Base-by-base conservation (phyloP, 2,888 invertebrate genomes). In the Seira ritae region DNA sequence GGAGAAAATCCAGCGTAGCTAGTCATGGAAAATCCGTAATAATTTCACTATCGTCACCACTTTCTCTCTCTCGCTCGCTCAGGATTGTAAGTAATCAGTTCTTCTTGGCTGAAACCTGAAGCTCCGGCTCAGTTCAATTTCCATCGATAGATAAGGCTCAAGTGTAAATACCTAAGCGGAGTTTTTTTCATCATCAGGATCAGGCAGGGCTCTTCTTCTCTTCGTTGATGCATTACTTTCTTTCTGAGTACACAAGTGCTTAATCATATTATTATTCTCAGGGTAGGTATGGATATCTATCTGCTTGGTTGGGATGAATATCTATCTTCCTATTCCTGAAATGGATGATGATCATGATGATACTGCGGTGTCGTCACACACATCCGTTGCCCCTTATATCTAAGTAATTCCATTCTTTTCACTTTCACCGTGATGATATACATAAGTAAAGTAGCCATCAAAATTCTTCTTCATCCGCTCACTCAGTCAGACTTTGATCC, bases 401-500 rank as follows among this genome's bases (percentile, higher is more conserved):
- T n/a, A n/a, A n/a, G n/a, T n/a, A n/a, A n/a, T 20, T 74, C 70
- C 70, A 66, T 20, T 15, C 20, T 71, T 20, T 3, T 8, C 60
- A 23, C 15, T 73, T 73, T 62, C 22, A 60, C 23, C 50, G 6
- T 37, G 37, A 73, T 74, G 8, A n/a, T n/a, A 60, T 19, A 3
- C 4, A 12, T 15, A 19, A n/a, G 60, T 60, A 60, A 81, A 76
- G 69, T 81, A 80, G 80, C 80, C 80, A 80, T 74, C 80, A 69
- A 80, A 80, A 79, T 78, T 70, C 77, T 78, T 65, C 79, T 71
- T 73, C 68, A n/a, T n/a, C n/a, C n/a, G n/a, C n/a, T n/a, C n/a
- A n/a, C n/a, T n/a, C 71, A 71, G 71, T 65, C 75, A 66, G 73
- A 76, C 81, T 81, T 81, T 81, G 81, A 81, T 81, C 81, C 76